These are phyloP conservation scores for Drosophila pectinifera DNA, from an alignment of 1,140 invertebrate species.

Conservation along the genomic window DNA sequence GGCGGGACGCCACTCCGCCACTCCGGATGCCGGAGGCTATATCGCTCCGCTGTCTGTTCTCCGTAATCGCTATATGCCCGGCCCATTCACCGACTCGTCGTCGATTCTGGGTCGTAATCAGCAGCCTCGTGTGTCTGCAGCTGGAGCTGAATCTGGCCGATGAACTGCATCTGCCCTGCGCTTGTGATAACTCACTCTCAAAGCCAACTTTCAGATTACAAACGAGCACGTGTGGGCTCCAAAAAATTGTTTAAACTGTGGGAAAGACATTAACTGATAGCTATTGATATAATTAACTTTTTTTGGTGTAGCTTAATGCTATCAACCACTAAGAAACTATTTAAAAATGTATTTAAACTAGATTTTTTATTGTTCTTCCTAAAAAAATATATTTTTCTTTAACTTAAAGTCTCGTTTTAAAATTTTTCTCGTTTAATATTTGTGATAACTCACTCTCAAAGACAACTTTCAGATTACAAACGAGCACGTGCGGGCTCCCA, in stretches of 20 bases:
- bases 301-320: background rate
- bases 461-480: constrained; percentile 16
- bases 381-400: too few species aligned
- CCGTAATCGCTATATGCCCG: constrained; percentile 27
- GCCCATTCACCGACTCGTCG: constrained; percentile 36
- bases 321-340: background rate
- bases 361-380: too few species aligned
- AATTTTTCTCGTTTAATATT: too few species aligned
- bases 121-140: constrained; percentile 7
- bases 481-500: constrained; percentile 22
- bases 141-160: constrained; percentile 29
- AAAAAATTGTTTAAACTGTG: background rate
- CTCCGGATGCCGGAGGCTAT: background rate
- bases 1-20: background rate
- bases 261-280: background rate
- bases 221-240: constrained; percentile 23
- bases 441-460: constrained; percentile 21
- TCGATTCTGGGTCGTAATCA: constrained; percentile 31
- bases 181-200: constrained; percentile 20
- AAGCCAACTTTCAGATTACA: constrained; percentile 19
- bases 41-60: background rate
- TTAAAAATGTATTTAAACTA: background rate
- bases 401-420: too few species aligned
- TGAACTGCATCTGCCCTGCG: constrained; percentile 52
- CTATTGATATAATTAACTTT: background rate